Base-by-base conservation (phyloP, 2,888 invertebrate species). In the Onthophagus sagittarius region DNA sequence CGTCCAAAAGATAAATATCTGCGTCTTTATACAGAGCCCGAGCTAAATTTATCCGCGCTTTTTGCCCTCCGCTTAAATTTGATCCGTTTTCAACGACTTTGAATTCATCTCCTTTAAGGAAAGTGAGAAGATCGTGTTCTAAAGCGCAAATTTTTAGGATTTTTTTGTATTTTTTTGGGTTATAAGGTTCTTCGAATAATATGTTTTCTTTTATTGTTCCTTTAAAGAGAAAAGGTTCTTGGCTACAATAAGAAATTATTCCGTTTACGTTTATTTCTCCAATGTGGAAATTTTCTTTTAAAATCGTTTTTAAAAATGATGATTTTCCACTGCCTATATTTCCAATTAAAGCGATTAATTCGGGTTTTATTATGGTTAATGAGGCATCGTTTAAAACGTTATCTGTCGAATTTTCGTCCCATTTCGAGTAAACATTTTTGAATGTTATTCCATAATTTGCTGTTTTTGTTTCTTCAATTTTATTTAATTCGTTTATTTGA, bases 201-300 rank as follows among this genome's bases (percentile, higher is more conserved):
- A 98, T 94, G 84, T 98, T 98, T 80, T 97, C 95, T 6, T 93
- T 88, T 0, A 98, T 90, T 75, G 93, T 93, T 15, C 90, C 91
- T 73, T 90, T 91, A 80, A 92, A 92, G 0, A 92, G 82, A 95
- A 95, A 96, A 0, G 95, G 92, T 81, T 95, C 92, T 83, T 95
- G 94, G 71, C 93, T 90, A 0, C 93, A 92, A 81, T 95, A 96
- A 0, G 91, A 90, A 0, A 92, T 85, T 0, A 86, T 87, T 5
- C 94, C 95, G 2, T 88, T 88, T 9, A 93, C 86, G 80, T 89
- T 86, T 6, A 94, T 82, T 1, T 83, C 85, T n/a, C 95, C 94
- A 1, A 86, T 83, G 23, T 83, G 80, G 2, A 92, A 91, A 31
- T 95, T 84, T 84, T 96, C 95, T 71, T 90, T 89, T 23, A 96